Evolutionary conservation across 2,797 vertebrate genomes (phyloP), one percentile per base, ranked within the genome.

Genomic region (Pipistrellus kuhlii): DNA sequence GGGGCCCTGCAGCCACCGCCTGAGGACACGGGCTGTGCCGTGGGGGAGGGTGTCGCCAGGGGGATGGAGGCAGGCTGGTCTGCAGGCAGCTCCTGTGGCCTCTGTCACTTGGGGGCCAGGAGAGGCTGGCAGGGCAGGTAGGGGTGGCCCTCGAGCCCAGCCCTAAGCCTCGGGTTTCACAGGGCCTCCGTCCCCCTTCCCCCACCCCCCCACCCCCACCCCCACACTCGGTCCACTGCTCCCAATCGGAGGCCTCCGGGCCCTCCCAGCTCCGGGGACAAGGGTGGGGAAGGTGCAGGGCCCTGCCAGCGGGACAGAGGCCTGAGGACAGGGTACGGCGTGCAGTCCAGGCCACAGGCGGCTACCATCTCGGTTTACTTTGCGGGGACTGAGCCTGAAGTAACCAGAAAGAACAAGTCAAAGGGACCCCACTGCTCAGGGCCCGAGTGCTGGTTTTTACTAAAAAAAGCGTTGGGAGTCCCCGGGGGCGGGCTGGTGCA

Each of bases 321-420:
- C 88, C 55, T 0, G 3, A 97, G 93, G 87, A 41, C 90, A 66
- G 0, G 13, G 75, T 82, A 41, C 2, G 6, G 0, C 0, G 6
- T 93, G 94, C 0, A 15, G 83, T 96, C 15, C 71, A 8, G 66
- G 78, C 38, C 12, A 9, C 78, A 68, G 84, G 48, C 88, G 35
- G 93, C 97, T 98, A 98, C 97, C 98, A 98, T 78, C 98, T 96
- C 17, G 91, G 97, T 96, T 97, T 97, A 97, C 94, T 76, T 44
- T 98, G 98, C 0, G 96, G 98, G 93, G 98, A 98, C 93, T 97
- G 98, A 96, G 96, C 97, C 98, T 98, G 97, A 1, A 76, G 96
- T 90, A 97, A 97, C 80, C 97, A 97, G n/a, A 95, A 78, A 97
- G 80, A 96, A 95, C 51, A 96, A 69, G 91, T 96, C 97, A 97